Evolutionary conservation across 2,797 vertebrate genomes (phyloP), one percentile per base, ranked within the genome.

Genomic region (Valencia hispanica): DNA sequence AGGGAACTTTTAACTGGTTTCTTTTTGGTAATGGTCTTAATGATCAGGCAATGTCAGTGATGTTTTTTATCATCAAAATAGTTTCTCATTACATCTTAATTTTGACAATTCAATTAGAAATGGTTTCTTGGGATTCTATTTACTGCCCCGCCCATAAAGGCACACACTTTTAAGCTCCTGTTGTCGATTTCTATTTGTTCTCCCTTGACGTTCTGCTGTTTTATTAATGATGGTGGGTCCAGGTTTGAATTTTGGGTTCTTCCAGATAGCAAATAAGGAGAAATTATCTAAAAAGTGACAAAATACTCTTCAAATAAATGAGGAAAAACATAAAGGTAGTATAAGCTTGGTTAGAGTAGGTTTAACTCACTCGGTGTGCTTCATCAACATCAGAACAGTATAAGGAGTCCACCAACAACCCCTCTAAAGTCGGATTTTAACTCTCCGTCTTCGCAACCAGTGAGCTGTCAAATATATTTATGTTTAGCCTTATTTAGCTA

Each of bases 1-100:
- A 68, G 3, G 22, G 8, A 39, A 27, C 45, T 25, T 71, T 77
- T 79, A 39, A 47, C 51, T 12, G 68, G 27, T 30, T 72, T 86
- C 66, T 7, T 20, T n/a, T 36, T 68, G n/a, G n/a, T n/a, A 41
- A 73, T 65, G 65, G 34, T 0, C 25, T 18, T 8, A 72, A 68
- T 27, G 57, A 32, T 70, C 45, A 73, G 55, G 15, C 36, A 1
- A 12, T 34, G n/a, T 48, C 66, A 4, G 34, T 70, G 5, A 72
- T 39, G 5, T n/a, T 47, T 27, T 36, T 68, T 36, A 34, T 81
- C 5, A 73, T 9, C 9, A 59, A 30, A 27, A 41, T 12, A 22
- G 51, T 47, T 43, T 12, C 14, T 32, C 15, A 14, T 41, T 15
- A 8, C 25, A 14, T 50, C 3, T 47, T 77, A 36, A 45, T 47